Evolutionary conservation across 2,113 vertebrate species (phyloP).

Genomic region (Calypte anna): DNA sequence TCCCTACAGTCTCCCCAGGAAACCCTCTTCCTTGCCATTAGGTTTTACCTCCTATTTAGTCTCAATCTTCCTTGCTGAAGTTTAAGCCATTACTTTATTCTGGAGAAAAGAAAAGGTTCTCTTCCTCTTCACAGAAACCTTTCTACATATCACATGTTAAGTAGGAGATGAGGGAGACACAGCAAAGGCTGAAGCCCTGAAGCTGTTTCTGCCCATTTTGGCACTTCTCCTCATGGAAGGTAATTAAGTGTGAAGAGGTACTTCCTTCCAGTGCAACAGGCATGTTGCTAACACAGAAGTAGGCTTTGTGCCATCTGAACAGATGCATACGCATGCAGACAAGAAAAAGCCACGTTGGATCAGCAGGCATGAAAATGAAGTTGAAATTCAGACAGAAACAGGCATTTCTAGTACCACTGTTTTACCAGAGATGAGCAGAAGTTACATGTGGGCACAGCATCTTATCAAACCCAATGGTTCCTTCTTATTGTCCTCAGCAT

Average conservation of each 20-base stretch:
- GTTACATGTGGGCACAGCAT: not conserved
- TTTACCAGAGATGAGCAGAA: not conserved
- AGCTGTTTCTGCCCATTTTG: not conserved
- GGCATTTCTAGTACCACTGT: not conserved
- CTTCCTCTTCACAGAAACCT: not conserved
- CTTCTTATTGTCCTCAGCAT: not conserved
- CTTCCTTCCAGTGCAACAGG: not conserved
- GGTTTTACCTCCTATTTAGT: not conserved
- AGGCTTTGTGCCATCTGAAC: not conserved
- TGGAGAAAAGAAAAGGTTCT: not conserved
- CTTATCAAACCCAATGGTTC: not conserved
- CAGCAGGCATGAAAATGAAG: not conserved
- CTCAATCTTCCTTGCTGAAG: not conserved
- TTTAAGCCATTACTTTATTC: not conserved
- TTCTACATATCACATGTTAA: not conserved
- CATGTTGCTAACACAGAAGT: not conserved
- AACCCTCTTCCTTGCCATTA: not conserved
- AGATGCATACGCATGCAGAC: not conserved
- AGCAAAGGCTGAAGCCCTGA: not conserved
- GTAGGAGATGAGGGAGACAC: not conserved
- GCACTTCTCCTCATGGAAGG: not conserved
- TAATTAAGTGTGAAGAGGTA: not conserved
- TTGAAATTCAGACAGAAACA: not conserved
- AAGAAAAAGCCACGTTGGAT: not conserved
- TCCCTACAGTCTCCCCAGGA: not conserved